Conservation (phyloP, 2,797 vertebrate genomes). For the Chrosomus eos region DNA sequence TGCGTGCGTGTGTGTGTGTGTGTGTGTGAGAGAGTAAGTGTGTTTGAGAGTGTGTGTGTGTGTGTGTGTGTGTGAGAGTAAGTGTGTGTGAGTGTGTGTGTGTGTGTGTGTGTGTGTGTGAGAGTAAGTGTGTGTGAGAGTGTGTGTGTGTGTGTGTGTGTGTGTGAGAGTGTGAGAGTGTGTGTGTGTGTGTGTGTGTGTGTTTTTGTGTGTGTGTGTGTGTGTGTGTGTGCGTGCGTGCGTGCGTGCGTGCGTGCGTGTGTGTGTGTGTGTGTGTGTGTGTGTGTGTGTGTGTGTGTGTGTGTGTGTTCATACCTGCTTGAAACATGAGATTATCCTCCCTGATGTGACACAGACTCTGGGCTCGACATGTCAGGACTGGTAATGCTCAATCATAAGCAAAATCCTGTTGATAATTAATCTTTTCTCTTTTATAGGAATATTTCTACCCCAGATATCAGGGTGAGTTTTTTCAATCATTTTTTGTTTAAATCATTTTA, state of each 20-base stretch:
- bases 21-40: not conserved
- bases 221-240: too few relatives aligned
- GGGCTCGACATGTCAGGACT: constrained; percentile 47
- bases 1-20: not conserved
- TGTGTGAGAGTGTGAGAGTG: not conserved
- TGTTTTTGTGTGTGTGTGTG: not conserved
- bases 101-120: too few relatives aligned
- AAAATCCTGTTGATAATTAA: not conserved
- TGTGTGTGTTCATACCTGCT: not conserved
- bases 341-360: constrained; percentile 8
- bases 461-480: constrained; percentile 71
- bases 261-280: too few relatives aligned
- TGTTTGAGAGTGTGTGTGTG: not conserved
- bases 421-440: constrained; percentile 76
- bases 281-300: too few relatives aligned
- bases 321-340: constrained; percentile 10
- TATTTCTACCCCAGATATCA: constrained; percentile 96
- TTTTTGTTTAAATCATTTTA: not conserved
- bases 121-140: too few relatives aligned
- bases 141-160: not conserved
- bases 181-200: too few relatives aligned
- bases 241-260: too few relatives aligned
- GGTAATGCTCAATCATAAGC: not conserved
- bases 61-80: too few relatives aligned
- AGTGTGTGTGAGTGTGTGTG: too few relatives aligned